These are phyloP conservation scores for Bombus polaris DNA, from an alignment of 1,140 invertebrate genomes.

Conservation along the genomic window DNA sequence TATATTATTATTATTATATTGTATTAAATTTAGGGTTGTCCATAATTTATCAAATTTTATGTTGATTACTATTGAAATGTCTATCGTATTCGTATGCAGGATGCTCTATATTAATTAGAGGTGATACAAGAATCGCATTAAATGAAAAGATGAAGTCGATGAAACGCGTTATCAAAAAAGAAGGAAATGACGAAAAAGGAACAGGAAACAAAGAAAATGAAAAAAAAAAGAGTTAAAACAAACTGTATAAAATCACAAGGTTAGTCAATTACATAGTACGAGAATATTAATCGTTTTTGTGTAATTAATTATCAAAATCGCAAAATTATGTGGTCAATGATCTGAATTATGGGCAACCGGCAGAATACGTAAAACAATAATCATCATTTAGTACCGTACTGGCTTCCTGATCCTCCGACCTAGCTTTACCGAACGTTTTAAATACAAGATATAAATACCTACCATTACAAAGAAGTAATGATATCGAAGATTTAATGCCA, in stretches of 20 bases:
- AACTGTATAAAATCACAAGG: conserved; percentile 78
- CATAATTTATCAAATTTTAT: conserved; percentile 77
- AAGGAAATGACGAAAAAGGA: conserved; percentile 36
- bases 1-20: conserved; percentile 67
- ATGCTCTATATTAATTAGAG: conserved; percentile 29
- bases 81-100: conserved; percentile 39
- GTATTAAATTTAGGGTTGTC: conserved; percentile 79
- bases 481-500: conserved; percentile 82
- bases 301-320: conserved; percentile 59
- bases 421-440: conserved; percentile 80
- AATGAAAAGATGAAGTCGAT: conserved; percentile 26
- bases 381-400: conserved; percentile 80
- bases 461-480: conserved; percentile 78
- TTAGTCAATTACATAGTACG: conserved; percentile 81
- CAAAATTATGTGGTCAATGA: conserved; percentile 58
- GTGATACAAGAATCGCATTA: background rate
- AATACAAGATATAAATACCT: conserved; percentile 68
- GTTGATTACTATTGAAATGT: conserved; percentile 65
- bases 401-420: conserved; percentile 81
- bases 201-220: conserved; percentile 24
- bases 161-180: conserved; percentile 38
- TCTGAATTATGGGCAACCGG: conserved; percentile 82
- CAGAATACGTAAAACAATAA: conserved; percentile 69
- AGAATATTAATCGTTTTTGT: conserved; percentile 78
- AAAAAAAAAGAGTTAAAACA: conserved; percentile 54